phyloP scores from a whole-genome alignment of 2,888 invertebrate genomes.

The Mythimna lalbum region DNA sequence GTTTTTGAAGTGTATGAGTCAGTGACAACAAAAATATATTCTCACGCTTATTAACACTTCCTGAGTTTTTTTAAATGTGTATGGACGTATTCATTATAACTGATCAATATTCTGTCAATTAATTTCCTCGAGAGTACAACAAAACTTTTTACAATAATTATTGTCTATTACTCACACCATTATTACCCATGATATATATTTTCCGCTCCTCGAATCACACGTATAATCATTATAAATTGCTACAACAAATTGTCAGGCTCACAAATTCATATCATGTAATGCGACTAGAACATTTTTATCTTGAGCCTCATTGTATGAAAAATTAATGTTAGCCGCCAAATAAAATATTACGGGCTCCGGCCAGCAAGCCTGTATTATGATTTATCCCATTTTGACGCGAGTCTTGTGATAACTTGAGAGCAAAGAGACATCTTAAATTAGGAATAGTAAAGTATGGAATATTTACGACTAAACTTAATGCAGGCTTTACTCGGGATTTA shows the following conservation, averaged over 20 bases:
- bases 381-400: constrained; percentile 57
- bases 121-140: neutral
- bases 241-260: constrained; percentile 53
- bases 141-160: neutral
- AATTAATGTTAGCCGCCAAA: constrained; percentile 78
- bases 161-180: constrained; percentile 9
- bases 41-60: constrained; percentile 15
- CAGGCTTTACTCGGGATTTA: constrained; percentile 44
- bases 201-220: constrained; percentile 13
- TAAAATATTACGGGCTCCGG: constrained; percentile 68
- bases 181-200: constrained; percentile 17
- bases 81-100: neutral
- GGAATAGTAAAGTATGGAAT: constrained; percentile 40
- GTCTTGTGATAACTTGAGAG: constrained; percentile 53
- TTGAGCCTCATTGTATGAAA: constrained; percentile 69
- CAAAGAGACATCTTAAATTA: constrained; percentile 53
- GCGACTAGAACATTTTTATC: constrained; percentile 66
- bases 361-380: constrained; percentile 56
- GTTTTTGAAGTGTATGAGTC: neutral
- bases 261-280: constrained; percentile 65
- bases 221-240: constrained; percentile 58
- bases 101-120: constrained; percentile 22
- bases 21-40: neutral
- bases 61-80: neutral
- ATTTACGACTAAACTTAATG: constrained; percentile 51